These are phyloP conservation scores for Phyllostomus hastatus DNA, from an alignment of 2,113 vertebrate species.

Conservation along the genomic window DNA sequence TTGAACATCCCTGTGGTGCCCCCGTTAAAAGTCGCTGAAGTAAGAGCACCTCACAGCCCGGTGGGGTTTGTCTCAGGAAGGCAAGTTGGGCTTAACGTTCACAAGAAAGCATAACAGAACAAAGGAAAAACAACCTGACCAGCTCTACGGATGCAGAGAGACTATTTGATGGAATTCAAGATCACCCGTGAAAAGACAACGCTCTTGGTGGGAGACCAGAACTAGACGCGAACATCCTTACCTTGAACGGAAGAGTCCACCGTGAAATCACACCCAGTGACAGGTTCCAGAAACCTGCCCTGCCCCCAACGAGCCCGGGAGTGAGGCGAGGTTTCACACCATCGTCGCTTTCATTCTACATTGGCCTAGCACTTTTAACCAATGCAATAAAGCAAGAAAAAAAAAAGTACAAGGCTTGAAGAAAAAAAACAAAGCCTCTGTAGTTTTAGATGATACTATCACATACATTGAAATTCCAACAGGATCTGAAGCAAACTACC, in stretches of 20 bases:
- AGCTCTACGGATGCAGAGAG: not conserved
- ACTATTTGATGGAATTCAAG: not conserved
- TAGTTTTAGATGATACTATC: not conserved
- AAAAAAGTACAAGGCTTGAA: not conserved
- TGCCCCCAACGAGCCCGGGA: not conserved
- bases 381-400: not conserved
- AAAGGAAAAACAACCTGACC: not conserved
- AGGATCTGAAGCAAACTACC: not conserved
- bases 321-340: not conserved
- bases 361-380: not conserved
- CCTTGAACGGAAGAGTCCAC: not conserved
- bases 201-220: not conserved
- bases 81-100: slow-evolving; percentile 5
- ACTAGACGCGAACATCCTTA: not conserved
- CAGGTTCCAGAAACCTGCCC: not conserved
- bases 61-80: not conserved
- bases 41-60: not conserved
- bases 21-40: not conserved
- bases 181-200: not conserved
- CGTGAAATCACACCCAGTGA: not conserved
- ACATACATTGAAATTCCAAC: not conserved
- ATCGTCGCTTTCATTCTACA: not conserved
- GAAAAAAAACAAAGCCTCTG: not conserved
- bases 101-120: not conserved
- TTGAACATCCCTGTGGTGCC: no score